These are phyloP conservation scores for Misgurnus anguillicaudatus DNA, from an alignment of 2,113 vertebrate genomes.

Conservation along the genomic window DNA sequence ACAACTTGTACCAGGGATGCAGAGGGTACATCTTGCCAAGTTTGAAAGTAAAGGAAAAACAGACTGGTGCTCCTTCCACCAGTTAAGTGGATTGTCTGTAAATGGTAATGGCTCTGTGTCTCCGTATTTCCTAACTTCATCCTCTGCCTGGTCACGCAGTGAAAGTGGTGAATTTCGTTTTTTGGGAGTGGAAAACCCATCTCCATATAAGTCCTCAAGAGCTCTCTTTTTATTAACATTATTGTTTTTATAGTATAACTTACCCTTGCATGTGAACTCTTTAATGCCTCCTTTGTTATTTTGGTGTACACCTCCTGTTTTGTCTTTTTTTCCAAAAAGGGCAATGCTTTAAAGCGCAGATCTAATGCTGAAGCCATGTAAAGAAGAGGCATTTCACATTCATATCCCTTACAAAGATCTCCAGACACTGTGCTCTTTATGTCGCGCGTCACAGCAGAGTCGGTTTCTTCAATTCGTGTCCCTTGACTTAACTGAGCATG, in stretches of 20 bases:
- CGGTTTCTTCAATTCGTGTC: background rate
- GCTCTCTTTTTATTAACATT: background rate
- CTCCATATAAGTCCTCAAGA: background rate
- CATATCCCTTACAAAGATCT: background rate
- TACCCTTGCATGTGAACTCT: background rate
- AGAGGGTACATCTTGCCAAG: background rate
- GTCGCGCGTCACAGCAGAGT: background rate
- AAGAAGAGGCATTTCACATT: background rate
- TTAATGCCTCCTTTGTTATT: background rate
- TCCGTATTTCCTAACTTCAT: background rate
- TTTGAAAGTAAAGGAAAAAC: background rate
- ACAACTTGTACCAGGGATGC: background rate
- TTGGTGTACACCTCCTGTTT: background rate
- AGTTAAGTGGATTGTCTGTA: background rate
- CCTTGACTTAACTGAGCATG: background rate
- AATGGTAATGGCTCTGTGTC: background rate
- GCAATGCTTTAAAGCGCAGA: background rate
- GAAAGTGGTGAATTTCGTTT: background rate
- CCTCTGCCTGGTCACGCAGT: background rate
- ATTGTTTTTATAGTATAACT: background rate
- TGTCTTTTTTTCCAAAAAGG: background rate
- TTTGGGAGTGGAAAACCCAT: background rate
- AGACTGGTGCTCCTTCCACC: conserved; percentile 2
- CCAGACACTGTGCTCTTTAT: background rate
- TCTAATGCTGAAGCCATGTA: no score